These are phyloP conservation scores for Phacellophora camtschatica DNA, from an alignment of 30 jellyfish, hydroid and myxozoan species.

Conservation along the genomic window DNA sequence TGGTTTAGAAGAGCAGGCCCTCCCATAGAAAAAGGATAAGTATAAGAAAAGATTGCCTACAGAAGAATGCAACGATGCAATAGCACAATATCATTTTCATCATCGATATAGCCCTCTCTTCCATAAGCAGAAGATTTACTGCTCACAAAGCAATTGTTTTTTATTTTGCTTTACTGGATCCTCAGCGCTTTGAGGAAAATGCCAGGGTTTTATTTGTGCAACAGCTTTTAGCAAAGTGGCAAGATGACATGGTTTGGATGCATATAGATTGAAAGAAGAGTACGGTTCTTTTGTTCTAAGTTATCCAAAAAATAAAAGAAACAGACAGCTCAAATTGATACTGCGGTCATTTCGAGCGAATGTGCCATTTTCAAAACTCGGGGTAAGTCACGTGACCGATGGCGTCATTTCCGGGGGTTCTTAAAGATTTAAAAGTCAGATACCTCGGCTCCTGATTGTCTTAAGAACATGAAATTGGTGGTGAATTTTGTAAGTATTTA, in stretches of 20 bases:
- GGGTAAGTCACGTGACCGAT: no score
- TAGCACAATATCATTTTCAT: neutral
- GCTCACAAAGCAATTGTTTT: neutral
- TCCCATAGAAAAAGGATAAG: neutral
- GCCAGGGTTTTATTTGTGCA: neutral
- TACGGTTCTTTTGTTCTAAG: neutral
- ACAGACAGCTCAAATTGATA: no score
- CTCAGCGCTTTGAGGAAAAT: neutral
- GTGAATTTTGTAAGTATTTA: no score
- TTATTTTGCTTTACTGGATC: neutral
- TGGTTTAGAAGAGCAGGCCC: neutral
- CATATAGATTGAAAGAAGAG: neutral
- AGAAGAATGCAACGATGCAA: neutral
- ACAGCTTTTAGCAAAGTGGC: neutral
- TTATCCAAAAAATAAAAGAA: neutral
- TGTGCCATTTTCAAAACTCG: constrained; percentile 10
- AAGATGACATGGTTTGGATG: neutral
- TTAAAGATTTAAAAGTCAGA: no score
- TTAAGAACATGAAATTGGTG: no score
- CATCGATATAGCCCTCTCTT: neutral
- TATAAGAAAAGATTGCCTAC: neutral
- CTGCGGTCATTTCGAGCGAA: neutral
- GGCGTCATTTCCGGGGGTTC: no score
- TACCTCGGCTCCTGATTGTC: no score
- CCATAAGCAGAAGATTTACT: neutral